These are phyloP conservation scores for Heptranchias perlo DNA, from an alignment of 2,113 vertebrate genomes.

Conservation along the genomic window DNA sequence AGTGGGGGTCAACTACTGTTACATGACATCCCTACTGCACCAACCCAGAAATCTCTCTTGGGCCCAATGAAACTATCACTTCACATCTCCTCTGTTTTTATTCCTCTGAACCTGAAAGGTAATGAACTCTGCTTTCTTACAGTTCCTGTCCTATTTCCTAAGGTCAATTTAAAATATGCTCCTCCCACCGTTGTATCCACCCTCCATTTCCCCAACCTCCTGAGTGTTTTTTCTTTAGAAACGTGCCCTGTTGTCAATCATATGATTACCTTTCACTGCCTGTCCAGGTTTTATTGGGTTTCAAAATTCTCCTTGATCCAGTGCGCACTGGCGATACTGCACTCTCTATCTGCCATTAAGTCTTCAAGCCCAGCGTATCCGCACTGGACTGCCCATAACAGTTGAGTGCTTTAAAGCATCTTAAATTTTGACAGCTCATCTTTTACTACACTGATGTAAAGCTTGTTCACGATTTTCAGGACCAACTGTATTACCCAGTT, in stretches of 20 bases:
- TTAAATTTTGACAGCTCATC: not conserved
- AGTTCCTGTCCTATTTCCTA: not conserved
- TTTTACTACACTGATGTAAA: not conserved
- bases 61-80: not conserved
- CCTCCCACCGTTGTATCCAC: not conserved
- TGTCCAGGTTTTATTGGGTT: not conserved
- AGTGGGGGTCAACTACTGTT: not conserved
- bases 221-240: not conserved
- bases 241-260: not conserved
- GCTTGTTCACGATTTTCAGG: not conserved
- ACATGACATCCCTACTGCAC: not conserved
- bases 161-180: not conserved
- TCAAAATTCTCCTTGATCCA: not conserved
- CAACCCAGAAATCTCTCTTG: not conserved
- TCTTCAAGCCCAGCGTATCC: not conserved
- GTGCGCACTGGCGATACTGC: not conserved
- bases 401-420: not conserved
- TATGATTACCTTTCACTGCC: not conserved
- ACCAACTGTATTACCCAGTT: not conserved
- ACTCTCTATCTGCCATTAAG: not conserved
- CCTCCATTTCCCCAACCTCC: too few species aligned
- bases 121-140: not conserved
- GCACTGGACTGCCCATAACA: not conserved
- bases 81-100: not conserved
- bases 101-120: not conserved